Evolutionary conservation across 2,888 invertebrate genomes (phyloP), one percentile per base, ranked within the genome.

Genomic region (Anthrax anthrax): DNA sequence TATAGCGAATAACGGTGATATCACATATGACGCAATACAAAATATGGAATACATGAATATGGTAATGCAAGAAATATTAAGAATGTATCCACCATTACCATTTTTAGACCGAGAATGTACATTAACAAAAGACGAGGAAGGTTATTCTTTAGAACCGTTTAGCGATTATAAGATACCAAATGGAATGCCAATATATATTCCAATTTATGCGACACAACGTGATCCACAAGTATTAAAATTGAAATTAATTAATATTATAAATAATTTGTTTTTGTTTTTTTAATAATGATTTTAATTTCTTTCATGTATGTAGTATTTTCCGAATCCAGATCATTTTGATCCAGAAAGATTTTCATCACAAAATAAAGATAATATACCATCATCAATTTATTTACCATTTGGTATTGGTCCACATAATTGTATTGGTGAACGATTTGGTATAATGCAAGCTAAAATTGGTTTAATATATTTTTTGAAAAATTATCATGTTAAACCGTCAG

Each of bases 61-160:
- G 69, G 64, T 58, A 18, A 53, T 60, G 17, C 52, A 53, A 34
- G 76, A 75, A 62, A 70, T 74, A 2, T 66, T 75, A 58, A 65
- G 76, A 18, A 72, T 72, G 56, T 69, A 75, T 55, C 69, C 69
- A 1, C 58, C 63, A 0, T 41, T 67, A 8, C 65, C 69, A 3
- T 62, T 66, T 47, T 48, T 69, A 23, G 68, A 69, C 51, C 57
- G 69, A 14, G 55, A 59, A 36, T 68, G 65, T 45, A 61, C 61
- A 9, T 48, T 56, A 10, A 18, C 52, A 0, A 40, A 49, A 17
- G 58, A 49, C 0, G 52, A 55, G 3, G 43, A 50, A 1, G 60
- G 58, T 17, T 64, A 61, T 37, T 56, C 61, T 0, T 43, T 68
- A 19, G 50, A 55, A n/a, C 66, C 67, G 0, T 59, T 55, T 37